Percentiles rank a stretch among this genome's conserved stretches.
These are phyloP conservation scores for Mesitornis unicolor DNA, from an alignment of 2,113 vertebrate genomes.

Conservation along the genomic window DNA sequence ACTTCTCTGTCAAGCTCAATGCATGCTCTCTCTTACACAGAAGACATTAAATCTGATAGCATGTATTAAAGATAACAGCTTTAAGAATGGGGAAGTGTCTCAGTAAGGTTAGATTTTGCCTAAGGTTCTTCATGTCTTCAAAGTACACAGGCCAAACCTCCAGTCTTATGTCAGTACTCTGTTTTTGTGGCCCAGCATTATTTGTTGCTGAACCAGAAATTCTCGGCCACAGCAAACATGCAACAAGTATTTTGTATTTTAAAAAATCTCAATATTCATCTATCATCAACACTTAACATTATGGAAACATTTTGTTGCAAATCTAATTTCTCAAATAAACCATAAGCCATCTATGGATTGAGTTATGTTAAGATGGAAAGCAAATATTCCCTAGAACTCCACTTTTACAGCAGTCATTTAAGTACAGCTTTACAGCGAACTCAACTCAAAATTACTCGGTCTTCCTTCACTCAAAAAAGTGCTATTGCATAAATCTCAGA, in stretches of 20 bases:
- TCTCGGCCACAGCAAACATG: not conserved
- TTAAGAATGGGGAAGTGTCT: not conserved
- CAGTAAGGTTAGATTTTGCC: not conserved
- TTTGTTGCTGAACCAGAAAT: not conserved
- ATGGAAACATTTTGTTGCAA: not conserved
- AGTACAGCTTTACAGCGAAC: not conserved
- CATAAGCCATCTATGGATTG: rapidly evolving
- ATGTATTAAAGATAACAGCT: not conserved
- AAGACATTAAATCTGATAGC: not conserved
- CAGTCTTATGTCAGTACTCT: not conserved
- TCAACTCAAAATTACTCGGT: not conserved
- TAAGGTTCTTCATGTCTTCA: not conserved
- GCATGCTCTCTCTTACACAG: not conserved
- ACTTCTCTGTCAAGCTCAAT: not conserved
- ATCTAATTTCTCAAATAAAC: not conserved
- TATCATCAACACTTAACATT: not conserved
- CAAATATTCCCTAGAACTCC: not conserved
- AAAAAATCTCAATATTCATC: not conserved
- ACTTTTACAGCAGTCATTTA: not conserved
- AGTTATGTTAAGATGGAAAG: not conserved
- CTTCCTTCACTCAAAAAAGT: not conserved
- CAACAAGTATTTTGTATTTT: not conserved
- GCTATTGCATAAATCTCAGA: not conserved
- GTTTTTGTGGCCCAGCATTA: not conserved
- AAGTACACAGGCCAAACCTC: not conserved